Evolutionary conservation across 2,888 invertebrate genomes (phyloP).

Genomic region (Orchestes rusci): DNA sequence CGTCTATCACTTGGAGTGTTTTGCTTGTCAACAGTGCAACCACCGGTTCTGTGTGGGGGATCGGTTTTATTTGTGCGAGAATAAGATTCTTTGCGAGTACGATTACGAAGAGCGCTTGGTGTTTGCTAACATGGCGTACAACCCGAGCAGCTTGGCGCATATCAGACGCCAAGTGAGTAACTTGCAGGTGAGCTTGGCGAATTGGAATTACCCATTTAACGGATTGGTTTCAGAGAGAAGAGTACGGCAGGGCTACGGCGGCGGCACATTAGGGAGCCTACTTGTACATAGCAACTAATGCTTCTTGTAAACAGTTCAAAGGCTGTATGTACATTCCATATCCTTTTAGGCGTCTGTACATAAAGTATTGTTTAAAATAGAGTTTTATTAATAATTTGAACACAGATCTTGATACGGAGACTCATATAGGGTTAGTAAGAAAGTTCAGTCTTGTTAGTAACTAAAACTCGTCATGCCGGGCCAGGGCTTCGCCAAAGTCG

Average conservation of each 20-base stretch:
- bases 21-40: slow-evolving; percentile 91
- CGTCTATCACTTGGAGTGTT: slow-evolving; percentile 91
- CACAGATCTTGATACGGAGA: no score
- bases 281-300: no score
- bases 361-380: no score
- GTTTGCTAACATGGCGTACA: slow-evolving; percentile 82
- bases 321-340: no score
- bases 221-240: slow-evolving; percentile 47
- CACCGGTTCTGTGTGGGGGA: slow-evolving; percentile 96
- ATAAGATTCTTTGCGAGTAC: slow-evolving; percentile 90
- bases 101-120: slow-evolving; percentile 89
- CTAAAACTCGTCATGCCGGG: slow-evolving; percentile 93
- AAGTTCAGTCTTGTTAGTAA: no score
- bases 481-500: slow-evolving; percentile 94
- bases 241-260: slow-evolving; percentile 40
- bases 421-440: no score
- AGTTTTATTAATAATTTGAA: no score
- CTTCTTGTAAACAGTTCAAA: no score
- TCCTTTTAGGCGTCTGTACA: no score
- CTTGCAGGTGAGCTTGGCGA: slow-evolving; percentile 40
- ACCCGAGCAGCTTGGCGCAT: slow-evolving; percentile 79
- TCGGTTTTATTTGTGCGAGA: slow-evolving; percentile 86
- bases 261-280: slow-evolving; percentile 41
- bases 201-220: background rate
- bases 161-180: slow-evolving; percentile 76